Evolutionary conservation across 2,888 invertebrate species (phyloP).

Genomic region (Chelonus formosanus): DNA sequence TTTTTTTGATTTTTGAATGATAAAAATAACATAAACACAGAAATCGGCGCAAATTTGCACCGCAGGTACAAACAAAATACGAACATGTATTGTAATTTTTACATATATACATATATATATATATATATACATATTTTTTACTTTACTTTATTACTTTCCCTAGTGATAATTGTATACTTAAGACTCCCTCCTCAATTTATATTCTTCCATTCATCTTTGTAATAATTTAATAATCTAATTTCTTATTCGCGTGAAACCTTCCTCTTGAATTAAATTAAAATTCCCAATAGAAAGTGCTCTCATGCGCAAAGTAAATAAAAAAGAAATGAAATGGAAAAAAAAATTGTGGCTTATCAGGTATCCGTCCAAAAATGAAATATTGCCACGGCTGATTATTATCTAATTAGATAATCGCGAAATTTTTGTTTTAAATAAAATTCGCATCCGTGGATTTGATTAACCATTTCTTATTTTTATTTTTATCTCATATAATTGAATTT

Average conservation of each 20-base stretch:
- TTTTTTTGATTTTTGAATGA: neutral
- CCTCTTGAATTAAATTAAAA: neutral
- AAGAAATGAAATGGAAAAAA: slow-evolving; percentile 17
- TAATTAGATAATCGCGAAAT: slow-evolving; percentile 3
- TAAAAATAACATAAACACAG: slow-evolving; percentile 1
- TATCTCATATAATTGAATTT: slow-evolving; percentile 11
- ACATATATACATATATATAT: neutral
- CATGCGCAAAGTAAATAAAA: slow-evolving; percentile 14
- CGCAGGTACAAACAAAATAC: slow-evolving; percentile 41
- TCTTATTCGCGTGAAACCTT: too few species aligned
- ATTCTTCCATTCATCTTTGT: too few species aligned
- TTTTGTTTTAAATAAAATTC: slow-evolving; percentile 12
- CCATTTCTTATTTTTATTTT: slow-evolving; percentile 18
- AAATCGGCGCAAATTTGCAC: slow-evolving; percentile 39
- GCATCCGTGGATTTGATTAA: slow-evolving; percentile 21
- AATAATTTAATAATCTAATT: too few species aligned
- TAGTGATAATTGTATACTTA: too few species aligned
- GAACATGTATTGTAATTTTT: slow-evolving; percentile 13
- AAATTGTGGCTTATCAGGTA: slow-evolving; percentile 57
- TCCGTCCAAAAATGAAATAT: slow-evolving; percentile 55
- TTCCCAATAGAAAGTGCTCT: slow-evolving; percentile 17
- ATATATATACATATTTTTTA: slow-evolving; percentile 1
- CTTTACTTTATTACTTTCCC: neutral
- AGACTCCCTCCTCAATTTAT: too few species aligned
- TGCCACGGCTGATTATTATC: slow-evolving; percentile 24